These are phyloP conservation scores for Boloria selene DNA, from an alignment of 2,888 invertebrate genomes.

Conservation along the genomic window DNA sequence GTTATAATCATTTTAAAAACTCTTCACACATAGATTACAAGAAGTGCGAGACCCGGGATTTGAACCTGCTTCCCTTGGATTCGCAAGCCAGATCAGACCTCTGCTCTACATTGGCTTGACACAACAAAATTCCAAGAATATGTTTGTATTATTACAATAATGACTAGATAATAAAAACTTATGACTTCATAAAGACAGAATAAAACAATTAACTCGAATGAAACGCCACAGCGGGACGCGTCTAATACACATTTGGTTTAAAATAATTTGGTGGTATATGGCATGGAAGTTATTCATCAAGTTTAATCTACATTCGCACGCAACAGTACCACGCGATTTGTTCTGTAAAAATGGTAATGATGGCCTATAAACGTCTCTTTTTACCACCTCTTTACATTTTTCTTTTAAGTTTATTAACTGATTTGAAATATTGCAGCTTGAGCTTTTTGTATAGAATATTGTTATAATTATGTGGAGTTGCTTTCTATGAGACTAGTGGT, in stretches of 20 bases:
- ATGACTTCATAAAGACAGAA: no score
- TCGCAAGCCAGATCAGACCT: no score
- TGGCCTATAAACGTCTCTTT: constrained; percentile 11
- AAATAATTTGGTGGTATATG: constrained; percentile 2
- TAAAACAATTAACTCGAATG: not conserved
- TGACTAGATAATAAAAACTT: no score
- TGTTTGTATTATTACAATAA: no score
- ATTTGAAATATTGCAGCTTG: constrained; percentile 2
- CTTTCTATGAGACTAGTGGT: no score
- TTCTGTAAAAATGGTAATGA: constrained; percentile 19
- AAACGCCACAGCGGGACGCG: not conserved
- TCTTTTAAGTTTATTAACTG: constrained; percentile 1
- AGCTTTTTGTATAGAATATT: not conserved
- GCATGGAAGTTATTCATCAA: constrained; percentile 16
- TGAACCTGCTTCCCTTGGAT: no score
- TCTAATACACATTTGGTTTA: constrained; percentile 2
- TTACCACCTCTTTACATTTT: constrained; percentile 4
- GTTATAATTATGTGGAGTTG: no score
- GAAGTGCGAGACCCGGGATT: no score
- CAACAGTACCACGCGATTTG: constrained; percentile 19
- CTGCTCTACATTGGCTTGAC: no score
- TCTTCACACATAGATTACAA: no score
- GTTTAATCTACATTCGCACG: constrained; percentile 26
- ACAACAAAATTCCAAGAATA: no score
- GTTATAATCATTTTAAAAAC: no score